Evolutionary conservation across 2,888 invertebrate genomes (phyloP).

Genomic region (Lepidocyrtinus sp.): DNA sequence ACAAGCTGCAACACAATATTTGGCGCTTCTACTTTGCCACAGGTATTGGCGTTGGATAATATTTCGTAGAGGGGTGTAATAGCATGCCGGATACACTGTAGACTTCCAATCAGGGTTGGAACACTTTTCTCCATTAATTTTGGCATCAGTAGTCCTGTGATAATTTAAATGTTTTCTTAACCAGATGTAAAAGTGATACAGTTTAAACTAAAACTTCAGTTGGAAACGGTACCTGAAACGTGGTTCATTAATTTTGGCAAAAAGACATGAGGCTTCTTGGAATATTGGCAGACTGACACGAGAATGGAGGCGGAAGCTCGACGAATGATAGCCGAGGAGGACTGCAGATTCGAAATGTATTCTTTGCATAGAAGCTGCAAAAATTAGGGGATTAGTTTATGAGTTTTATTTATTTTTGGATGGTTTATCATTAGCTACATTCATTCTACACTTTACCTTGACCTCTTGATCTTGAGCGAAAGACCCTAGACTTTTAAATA

Average conservation of each 20-base stretch:
- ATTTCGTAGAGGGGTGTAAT: conserved; percentile 63
- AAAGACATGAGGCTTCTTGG: conserved; percentile 81
- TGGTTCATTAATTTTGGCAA: conserved; percentile 79
- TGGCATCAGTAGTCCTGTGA: conserved; percentile 65
- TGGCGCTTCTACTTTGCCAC: background rate
- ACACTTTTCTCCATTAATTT: conserved; percentile 68
- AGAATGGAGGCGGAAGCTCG: conserved; percentile 87
- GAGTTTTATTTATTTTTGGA: background rate
- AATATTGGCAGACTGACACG: conserved; percentile 84
- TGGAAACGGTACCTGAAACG: conserved; percentile 75
- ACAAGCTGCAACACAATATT: conserved; percentile 66
- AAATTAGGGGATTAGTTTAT: conserved; percentile 19
- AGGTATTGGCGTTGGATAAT: conserved; percentile 19
- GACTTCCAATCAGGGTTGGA: conserved; percentile 64
- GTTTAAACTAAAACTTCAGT: background rate
- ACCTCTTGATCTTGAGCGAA: conserved; percentile 82
- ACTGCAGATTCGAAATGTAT: conserved; percentile 79
- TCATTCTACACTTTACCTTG: conserved; percentile 78
- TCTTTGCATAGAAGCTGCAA: conserved; percentile 79
- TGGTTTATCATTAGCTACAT: too few species aligned
- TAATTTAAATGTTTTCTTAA: conserved; percentile 11
- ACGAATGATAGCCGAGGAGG: conserved; percentile 81
- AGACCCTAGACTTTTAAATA: conserved; percentile 79
- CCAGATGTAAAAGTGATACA: background rate
- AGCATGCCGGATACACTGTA: conserved; percentile 66